Evolutionary conservation across 2,797 vertebrate species (phyloP), one percentile per base, ranked within the genome.

Genomic region (Pantherophis vulpinus): DNA sequence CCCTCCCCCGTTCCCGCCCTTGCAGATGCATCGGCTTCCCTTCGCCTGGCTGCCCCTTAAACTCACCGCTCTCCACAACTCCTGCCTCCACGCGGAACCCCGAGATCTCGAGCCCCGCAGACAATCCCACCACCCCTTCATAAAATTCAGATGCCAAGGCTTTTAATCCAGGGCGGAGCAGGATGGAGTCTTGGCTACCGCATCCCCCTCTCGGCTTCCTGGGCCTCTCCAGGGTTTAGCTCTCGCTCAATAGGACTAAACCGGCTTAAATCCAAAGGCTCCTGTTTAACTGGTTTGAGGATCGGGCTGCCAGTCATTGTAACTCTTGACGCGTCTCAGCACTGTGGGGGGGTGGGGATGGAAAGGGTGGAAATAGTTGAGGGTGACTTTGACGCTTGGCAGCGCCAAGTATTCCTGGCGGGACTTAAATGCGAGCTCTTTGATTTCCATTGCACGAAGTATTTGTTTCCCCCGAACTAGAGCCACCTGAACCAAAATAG

Each of bases 281-380:
- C 93, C 90, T 63, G 93, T 93, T 89, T 88, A 91, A 93, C 93
- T 91, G 93, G 93, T 93, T 93, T 91, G 90, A 93, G 93, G 93
- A 93, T 89, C 90, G 93, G 93, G 66, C 90, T 91, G 90, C 90
- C 92, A 88, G 37, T 90, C 92, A 90, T 16, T 70, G 90, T 42
- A 86, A 90, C 92, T 55, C 89, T 87, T 90, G 88, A 66, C 88
- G 88, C 13, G 23, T 10, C 66, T 20, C 86, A 2, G 92, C 79
- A 14, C 51, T 83, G 25, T 8, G 54, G 7, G 47, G 20, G 42
- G 42, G 25, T 4, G 63, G 32, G 12, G 37, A 42, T 79, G 74
- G 32, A 32, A 37, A 79, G 70, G 32, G 70, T 83, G 37, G 59
- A 29, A 23, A n/a, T 7, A 87, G 83, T 87, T 59, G 61, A 74